A percentile compares a stretch with the other conserved stretches of the same genome.
Evolutionary conservation across 1,140 invertebrate genomes (phyloP).

Genomic region (Drosophila busckii): DNA sequence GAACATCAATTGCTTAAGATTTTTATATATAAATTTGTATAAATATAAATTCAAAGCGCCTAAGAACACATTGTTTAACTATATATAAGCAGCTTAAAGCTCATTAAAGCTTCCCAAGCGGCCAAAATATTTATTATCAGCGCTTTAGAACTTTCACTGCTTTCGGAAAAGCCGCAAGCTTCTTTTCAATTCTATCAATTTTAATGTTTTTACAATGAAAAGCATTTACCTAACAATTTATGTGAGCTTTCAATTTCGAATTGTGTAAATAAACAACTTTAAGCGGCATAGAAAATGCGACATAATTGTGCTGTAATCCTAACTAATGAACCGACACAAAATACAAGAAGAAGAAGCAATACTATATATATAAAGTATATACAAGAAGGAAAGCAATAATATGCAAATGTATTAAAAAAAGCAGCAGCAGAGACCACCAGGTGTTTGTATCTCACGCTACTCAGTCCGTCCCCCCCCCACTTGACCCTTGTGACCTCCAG

Average conservation of each 20-base stretch:
- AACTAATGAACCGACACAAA: slow-evolving; percentile 70
- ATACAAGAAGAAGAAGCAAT: slow-evolving; percentile 31
- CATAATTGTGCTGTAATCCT: slow-evolving; percentile 74
- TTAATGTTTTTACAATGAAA: slow-evolving; percentile 3
- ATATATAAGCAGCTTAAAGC: slow-evolving; percentile 9
- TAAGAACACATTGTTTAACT: not conserved
- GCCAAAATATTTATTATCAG: too few species aligned
- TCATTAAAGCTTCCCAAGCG: too few species aligned
- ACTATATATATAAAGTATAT: slow-evolving; percentile 3
- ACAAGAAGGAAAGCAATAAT: slow-evolving; percentile 21
- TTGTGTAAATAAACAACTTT: slow-evolving; percentile 75
- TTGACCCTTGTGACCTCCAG: too few species aligned
- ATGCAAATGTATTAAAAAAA: slow-evolving; percentile 38
- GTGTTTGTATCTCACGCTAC: slow-evolving; percentile 31
- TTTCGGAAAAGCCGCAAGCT: too few species aligned
- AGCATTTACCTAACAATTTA: slow-evolving; percentile 38
- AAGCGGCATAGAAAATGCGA: slow-evolving; percentile 62
- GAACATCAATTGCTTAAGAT: too few species aligned
- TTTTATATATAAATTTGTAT: too few species aligned
- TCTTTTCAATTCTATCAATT: too few species aligned
- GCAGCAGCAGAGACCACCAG: slow-evolving; percentile 29
- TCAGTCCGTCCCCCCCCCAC: too few species aligned
- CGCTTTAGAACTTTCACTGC: too few species aligned
- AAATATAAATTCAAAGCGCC: not conserved
- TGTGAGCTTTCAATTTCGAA: slow-evolving; percentile 65